These are phyloP conservation scores for Chrysolina haemoptera DNA, from an alignment of 2,888 invertebrate species.

Conservation along the genomic window DNA sequence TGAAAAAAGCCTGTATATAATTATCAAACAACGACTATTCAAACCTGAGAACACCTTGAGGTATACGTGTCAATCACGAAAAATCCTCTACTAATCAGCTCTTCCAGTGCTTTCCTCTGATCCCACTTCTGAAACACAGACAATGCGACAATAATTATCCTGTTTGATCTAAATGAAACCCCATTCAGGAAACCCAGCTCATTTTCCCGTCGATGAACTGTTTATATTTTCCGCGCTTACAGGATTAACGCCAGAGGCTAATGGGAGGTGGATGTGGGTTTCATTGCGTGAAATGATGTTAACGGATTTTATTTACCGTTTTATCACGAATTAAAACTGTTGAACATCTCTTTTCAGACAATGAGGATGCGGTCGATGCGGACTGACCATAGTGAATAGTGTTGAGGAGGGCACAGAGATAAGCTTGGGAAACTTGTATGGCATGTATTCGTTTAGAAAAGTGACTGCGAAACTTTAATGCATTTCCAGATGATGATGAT, in stretches of 20 bases:
- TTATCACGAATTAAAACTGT: not conserved
- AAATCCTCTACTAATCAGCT: not conserved
- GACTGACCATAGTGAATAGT: no score
- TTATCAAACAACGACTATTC: no score
- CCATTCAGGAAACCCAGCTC: not conserved
- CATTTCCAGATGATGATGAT: no score
- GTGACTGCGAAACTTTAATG: no score
- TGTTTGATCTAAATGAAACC: constrained; percentile 4
- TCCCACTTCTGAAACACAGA: constrained; percentile 2
- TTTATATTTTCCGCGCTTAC: constrained; percentile 6
- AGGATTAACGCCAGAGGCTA: constrained; percentile 7
- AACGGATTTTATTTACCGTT: not conserved
- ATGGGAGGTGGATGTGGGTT: not conserved
- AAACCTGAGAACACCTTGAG: no score
- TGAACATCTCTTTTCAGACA: no score
- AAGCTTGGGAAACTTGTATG: no score
- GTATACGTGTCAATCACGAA: not conserved
- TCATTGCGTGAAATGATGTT: not conserved
- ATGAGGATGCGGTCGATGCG: no score
- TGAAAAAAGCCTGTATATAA: no score
- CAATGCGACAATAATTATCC: constrained; percentile 9
- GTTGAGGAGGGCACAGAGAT: no score
- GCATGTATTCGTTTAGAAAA: no score
- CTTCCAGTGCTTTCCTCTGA: not conserved
- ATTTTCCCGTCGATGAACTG: constrained; percentile 9